These are phyloP conservation scores for Nomada ferruginata DNA, from an alignment of 2,888 invertebrate species.

Conservation along the genomic window DNA sequence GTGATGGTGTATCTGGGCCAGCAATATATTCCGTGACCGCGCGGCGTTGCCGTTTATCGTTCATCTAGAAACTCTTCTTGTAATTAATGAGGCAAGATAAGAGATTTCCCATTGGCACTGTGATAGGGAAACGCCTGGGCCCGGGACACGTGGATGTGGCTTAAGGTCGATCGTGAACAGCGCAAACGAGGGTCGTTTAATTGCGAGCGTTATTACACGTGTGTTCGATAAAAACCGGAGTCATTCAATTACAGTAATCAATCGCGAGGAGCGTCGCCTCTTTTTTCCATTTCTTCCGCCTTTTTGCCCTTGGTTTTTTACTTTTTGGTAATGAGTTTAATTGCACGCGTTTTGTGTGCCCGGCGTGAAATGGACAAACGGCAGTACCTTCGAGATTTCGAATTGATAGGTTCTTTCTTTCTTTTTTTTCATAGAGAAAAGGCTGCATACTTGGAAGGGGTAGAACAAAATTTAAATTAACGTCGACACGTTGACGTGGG, in stretches of 20 bases:
- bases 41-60: constrained; percentile 43
- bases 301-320: too few relatives aligned
- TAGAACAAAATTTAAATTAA: too few relatives aligned
- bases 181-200: constrained; percentile 16
- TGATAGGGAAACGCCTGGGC: background rate
- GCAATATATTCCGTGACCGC: constrained; percentile 35
- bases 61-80: constrained; percentile 52
- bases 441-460: too few relatives aligned
- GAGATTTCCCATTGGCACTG: constrained; percentile 39
- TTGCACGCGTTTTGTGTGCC: too few relatives aligned
- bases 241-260: background rate
- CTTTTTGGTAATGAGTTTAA: too few relatives aligned
- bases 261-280: background rate
- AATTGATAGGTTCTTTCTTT: too few relatives aligned
- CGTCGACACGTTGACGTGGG: too few relatives aligned
- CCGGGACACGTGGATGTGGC: too few relatives aligned
- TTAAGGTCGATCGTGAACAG: constrained; percentile 1
- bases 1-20: constrained; percentile 48
- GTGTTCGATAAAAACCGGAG: constrained; percentile 1
- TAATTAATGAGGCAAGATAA: constrained; percentile 53
- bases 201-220: constrained; percentile 17
- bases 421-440: too few relatives aligned
- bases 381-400: too few relatives aligned
- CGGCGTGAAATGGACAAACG: too few relatives aligned
- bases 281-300: background rate